Conservation (phyloP, 2,888 invertebrate species). For the Stegophylla sp. region DNA sequence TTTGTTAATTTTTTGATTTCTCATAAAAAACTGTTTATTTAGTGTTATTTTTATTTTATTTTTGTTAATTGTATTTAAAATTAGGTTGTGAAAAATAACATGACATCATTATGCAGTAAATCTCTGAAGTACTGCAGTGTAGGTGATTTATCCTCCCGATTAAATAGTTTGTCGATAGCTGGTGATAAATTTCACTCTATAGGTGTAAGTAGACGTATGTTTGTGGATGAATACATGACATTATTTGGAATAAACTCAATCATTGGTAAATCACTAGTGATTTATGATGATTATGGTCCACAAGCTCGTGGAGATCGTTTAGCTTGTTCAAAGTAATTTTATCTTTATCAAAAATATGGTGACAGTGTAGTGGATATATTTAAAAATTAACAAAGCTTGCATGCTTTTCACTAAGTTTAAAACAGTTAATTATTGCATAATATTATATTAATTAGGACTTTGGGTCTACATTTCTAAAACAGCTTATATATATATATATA, state of each 20-base stretch:
- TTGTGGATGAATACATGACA: constrained; percentile 79
- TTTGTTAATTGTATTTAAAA: constrained; percentile 42
- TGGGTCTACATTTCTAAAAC: not conserved
- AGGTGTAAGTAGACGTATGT: constrained; percentile 75
- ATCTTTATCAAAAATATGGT: constrained; percentile 26
- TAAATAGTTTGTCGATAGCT: constrained; percentile 76
- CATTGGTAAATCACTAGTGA: constrained; percentile 81
- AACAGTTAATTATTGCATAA: constrained; percentile 38
- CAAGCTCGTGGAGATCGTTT: constrained; percentile 85
- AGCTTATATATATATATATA: too few species aligned
- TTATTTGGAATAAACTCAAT: constrained; percentile 78
- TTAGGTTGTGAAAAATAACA: constrained; percentile 54
- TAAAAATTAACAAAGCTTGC: constrained; percentile 27
- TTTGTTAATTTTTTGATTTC: constrained; percentile 26
- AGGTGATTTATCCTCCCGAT: constrained; percentile 79
- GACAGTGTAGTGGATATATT: constrained; percentile 35
- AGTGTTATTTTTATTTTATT: not conserved
- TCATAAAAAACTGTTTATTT: not conserved
- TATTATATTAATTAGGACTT: not conserved
- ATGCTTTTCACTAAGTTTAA: constrained; percentile 2
- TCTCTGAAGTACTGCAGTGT: constrained; percentile 64
- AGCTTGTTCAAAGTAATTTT: constrained; percentile 81
- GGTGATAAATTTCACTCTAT: constrained; percentile 75
- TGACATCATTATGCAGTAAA: constrained; percentile 52
- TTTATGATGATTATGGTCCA: constrained; percentile 87